Conservation (phyloP, 2,113 vertebrate species). For the Penelope pileata region DNA sequence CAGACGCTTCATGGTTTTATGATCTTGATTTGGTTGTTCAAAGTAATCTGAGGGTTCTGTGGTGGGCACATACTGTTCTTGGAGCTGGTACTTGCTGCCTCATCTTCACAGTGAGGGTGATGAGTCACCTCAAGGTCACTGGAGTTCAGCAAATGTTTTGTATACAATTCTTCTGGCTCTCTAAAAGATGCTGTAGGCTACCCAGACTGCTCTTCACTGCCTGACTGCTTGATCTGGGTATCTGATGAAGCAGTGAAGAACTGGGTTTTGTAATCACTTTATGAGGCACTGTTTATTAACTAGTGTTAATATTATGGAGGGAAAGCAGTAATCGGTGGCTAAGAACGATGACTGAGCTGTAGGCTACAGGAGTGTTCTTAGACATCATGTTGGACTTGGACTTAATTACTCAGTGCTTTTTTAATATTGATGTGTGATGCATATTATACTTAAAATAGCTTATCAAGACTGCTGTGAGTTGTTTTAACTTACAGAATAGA, state of each 20-base stretch:
- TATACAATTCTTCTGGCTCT: background rate
- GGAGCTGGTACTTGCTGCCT: accelerated
- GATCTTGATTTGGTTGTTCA: background rate
- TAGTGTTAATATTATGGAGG: background rate
- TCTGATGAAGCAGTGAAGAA: background rate
- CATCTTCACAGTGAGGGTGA: background rate
- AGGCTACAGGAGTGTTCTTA: background rate
- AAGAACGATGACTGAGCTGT: background rate
- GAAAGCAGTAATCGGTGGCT: background rate
- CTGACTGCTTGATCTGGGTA: background rate
- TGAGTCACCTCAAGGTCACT: background rate
- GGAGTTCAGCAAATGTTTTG: background rate
- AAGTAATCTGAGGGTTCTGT: background rate
- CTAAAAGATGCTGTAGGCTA: background rate
- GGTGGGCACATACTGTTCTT: background rate
- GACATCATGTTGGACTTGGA: background rate
- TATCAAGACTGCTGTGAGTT: background rate
- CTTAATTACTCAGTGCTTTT: background rate
- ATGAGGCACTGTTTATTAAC: background rate
- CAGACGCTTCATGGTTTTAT: background rate
- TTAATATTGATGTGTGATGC: background rate
- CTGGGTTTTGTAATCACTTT: background rate
- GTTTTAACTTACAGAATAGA: background rate
- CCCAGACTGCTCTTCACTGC: background rate
- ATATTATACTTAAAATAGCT: background rate